These are phyloP conservation scores for Engraulis encrasicolus DNA, from an alignment of 2,113 vertebrate species.

Conservation along the genomic window DNA sequence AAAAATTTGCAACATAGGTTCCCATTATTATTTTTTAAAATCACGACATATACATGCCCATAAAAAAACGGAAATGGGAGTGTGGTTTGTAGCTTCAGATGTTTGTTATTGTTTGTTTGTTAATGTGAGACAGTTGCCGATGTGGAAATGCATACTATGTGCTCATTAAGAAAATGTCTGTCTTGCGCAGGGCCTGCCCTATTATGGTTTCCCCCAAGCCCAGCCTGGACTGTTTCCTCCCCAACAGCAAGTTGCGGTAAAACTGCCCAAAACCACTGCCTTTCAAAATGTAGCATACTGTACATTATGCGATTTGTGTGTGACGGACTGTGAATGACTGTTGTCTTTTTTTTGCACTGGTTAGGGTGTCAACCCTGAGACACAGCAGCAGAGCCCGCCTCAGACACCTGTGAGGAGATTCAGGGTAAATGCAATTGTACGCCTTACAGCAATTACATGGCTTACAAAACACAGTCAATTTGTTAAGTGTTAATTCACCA, in stretches of 20 bases:
- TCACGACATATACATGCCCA: too few relatives aligned
- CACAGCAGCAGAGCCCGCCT: constrained; percentile 51
- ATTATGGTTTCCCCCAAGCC: constrained; percentile 57
- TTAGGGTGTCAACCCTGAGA: neutral
- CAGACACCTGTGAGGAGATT: constrained; percentile 52
- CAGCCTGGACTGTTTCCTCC: constrained; percentile 50
- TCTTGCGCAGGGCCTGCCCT: constrained; percentile 39
- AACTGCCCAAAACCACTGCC: neutral
- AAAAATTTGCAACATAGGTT: too few relatives aligned
- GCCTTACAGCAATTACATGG: neutral
- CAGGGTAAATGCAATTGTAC: constrained; percentile 53
- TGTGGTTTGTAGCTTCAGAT: too few relatives aligned
- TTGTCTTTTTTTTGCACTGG: neutral
- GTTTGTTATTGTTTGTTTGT: too few relatives aligned
- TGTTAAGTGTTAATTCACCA: too few relatives aligned
- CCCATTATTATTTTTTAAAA: too few relatives aligned
- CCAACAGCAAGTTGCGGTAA: constrained; percentile 62
- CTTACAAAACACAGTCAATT: neutral
- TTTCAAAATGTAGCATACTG: too few relatives aligned
- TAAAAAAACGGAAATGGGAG: too few relatives aligned
- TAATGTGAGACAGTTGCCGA: too few relatives aligned
- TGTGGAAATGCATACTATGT: neutral
- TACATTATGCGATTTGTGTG: neutral
- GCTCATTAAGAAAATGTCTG: neutral
- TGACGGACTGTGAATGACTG: too few relatives aligned